Evolutionary conservation across 2,113 vertebrate species (phyloP), one percentile per base, ranked within the genome.

Genomic region (Nipponia nippon): DNA sequence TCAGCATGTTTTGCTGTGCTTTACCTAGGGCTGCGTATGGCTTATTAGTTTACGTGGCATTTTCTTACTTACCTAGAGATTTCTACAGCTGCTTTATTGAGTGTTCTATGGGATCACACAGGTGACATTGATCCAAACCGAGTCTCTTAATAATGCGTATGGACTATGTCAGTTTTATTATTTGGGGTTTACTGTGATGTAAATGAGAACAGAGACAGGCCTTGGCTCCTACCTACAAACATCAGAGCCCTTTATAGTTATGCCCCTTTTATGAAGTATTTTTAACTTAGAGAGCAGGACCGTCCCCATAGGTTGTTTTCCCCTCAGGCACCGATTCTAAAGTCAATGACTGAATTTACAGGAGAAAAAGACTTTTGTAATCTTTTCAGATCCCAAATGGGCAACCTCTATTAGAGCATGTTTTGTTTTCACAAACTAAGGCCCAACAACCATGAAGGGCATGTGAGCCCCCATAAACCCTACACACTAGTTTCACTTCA

Each of bases 61-160:
- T 91, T 85, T 80, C 59, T 91, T 75, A 62, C 63, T 89, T 75
- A 82, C 71, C 47, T 61, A 65, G 80, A 86, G 53, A 83, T 71
- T 97, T 95, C 86, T 85, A 76, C 49, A 87, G 66, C 40, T 95
- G 52, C 58, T 94, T 96, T 95, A 95, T 53, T 87, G 61, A 94
- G 82, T 77, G 71, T 87, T 92, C 93, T 42, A 1, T n/a, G 50
- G 93, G 59, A 66, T 94, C 87, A 95, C 55, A 90, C 36, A 90
- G 58, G 58, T 58, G 87, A 94, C 80, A 32, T 38, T 85, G 66
- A 85, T 62, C 53, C 84, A 91, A 90, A 94, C 34, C 0, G 9
- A 87, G 77, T 87, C 76, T 82, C 89, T 61, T 89, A 80, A 78
- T 78, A 92, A 87, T 34, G 40, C 27, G 15, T 34, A 84, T 44